Evolutionary conservation across 92 coral and sea anemone species (phyloP).

Genomic region (Metridium senile): DNA sequence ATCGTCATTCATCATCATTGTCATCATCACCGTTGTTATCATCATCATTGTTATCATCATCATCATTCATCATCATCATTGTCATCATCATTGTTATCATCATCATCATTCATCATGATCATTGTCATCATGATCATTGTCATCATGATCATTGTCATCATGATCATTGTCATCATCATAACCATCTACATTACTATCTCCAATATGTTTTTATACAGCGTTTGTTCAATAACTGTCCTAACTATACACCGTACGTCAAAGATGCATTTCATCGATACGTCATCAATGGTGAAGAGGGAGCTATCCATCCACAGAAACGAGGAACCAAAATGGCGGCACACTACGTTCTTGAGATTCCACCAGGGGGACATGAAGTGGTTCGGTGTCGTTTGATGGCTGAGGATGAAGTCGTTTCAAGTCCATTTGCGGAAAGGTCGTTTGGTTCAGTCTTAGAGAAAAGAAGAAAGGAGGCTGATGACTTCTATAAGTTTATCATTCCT

Average conservation of each 20-base stretch:
- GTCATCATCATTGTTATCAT: neutral
- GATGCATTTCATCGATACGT: slow-evolving; percentile 86
- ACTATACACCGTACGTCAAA: slow-evolving; percentile 60
- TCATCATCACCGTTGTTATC: neutral
- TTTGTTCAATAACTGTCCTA: slow-evolving; percentile 49
- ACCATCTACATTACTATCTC: neutral
- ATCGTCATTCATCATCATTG: neutral
- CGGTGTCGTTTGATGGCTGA: slow-evolving; percentile 70
- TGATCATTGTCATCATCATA: neutral
- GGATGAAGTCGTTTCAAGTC: slow-evolving; percentile 40
- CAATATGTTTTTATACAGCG: slow-evolving; percentile 29
- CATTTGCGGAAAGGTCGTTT: slow-evolving; percentile 49
- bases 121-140: neutral
- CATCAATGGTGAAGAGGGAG: slow-evolving; percentile 59
- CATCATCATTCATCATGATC: neutral
- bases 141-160: neutral
- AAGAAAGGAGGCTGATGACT: slow-evolving; percentile 68
- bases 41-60: neutral
- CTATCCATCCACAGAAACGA: slow-evolving; percentile 53
- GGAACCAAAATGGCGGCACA: slow-evolving; percentile 86
- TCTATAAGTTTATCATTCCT: slow-evolving; percentile 72
- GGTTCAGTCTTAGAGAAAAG: slow-evolving; percentile 54
- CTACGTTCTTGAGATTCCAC: slow-evolving; percentile 65
- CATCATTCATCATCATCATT: neutral
- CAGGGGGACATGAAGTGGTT: slow-evolving; percentile 57